Evolutionary conservation across 1,140 invertebrate species (phyloP).

Genomic region (Neotoxoptera formosana): DNA sequence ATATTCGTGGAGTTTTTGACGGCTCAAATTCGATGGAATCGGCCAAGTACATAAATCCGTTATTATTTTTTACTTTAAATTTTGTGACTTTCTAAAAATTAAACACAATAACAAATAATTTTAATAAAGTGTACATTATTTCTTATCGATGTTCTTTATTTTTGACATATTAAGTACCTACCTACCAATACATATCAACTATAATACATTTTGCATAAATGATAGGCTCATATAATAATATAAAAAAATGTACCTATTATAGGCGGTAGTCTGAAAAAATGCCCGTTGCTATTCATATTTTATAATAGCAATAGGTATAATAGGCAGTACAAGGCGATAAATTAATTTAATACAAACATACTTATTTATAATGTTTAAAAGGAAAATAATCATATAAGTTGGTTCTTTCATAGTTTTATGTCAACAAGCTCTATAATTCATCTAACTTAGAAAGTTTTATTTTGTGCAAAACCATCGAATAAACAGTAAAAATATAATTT

Average conservation of each 20-base stretch:
- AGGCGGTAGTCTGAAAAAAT: background rate
- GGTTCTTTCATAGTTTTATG: background rate
- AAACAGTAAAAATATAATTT: background rate
- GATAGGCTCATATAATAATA: background rate
- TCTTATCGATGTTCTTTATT: background rate
- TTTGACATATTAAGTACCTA: background rate
- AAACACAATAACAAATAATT: background rate
- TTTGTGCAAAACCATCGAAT: background rate
- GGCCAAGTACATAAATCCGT: constrained; percentile 34
- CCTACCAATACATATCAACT: background rate
- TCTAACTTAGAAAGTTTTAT: background rate
- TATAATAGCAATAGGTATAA: too few relatives aligned
- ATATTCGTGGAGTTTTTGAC: background rate
- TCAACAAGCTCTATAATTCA: background rate
- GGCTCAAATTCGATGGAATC: constrained; percentile 39
- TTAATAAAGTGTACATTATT: background rate
- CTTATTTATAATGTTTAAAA: constrained; percentile 8
- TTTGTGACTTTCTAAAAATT: background rate
- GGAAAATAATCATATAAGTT: background rate
- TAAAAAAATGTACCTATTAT: background rate
- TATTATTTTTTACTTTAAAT: constrained; percentile 48
- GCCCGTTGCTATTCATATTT: too few relatives aligned
- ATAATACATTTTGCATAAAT: background rate
- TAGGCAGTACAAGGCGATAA: background rate
- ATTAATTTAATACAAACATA: background rate